Percentiles rank a stretch among this genome's conserved stretches.
phyloP scores from a whole-genome alignment of 2,113 vertebrate species.

The Percopsis transmontana region DNA sequence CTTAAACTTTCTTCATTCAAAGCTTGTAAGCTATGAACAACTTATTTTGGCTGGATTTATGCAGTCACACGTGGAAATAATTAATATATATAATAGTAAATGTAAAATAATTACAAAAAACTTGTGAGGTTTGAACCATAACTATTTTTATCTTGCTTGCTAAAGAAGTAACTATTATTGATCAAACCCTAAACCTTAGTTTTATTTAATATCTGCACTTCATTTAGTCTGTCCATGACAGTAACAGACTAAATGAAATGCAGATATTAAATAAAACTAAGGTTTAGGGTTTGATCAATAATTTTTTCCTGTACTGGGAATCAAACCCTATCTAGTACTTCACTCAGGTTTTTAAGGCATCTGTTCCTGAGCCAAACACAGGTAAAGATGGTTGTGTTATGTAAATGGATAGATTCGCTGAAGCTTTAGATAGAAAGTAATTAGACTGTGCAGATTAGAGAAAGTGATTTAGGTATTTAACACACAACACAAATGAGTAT shows the following conservation, averaged over 20 bases:
- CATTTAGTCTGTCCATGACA: too few relatives aligned
- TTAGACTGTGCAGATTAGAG: slow-evolving; percentile 67
- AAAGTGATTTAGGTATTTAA: slow-evolving; percentile 76
- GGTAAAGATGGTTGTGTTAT: slow-evolving; percentile 39
- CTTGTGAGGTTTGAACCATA: background rate
- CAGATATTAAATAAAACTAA: too few relatives aligned
- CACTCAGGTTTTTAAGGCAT: slow-evolving; percentile 18
- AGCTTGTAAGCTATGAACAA: background rate
- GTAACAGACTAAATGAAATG: too few relatives aligned
- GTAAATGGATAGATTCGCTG: slow-evolving; percentile 46
- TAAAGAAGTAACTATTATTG: too few relatives aligned
- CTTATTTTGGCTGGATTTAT: background rate
- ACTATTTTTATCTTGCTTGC: too few relatives aligned
- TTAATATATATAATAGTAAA: background rate
- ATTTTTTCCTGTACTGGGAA: too few relatives aligned
- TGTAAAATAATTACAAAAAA: background rate
- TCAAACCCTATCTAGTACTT: slow-evolving; percentile 3
- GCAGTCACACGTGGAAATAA: background rate
- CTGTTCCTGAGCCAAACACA: slow-evolving; percentile 22
- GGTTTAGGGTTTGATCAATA: too few relatives aligned
- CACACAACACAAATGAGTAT: slow-evolving; percentile 76
- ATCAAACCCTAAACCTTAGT: too few relatives aligned
- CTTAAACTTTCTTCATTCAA: too few relatives aligned
- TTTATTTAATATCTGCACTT: too few relatives aligned
- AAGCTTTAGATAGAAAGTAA: slow-evolving; percentile 60